Evolutionary conservation across 2,888 invertebrate genomes (phyloP).

Genomic region (Plutella xylostella): DNA sequence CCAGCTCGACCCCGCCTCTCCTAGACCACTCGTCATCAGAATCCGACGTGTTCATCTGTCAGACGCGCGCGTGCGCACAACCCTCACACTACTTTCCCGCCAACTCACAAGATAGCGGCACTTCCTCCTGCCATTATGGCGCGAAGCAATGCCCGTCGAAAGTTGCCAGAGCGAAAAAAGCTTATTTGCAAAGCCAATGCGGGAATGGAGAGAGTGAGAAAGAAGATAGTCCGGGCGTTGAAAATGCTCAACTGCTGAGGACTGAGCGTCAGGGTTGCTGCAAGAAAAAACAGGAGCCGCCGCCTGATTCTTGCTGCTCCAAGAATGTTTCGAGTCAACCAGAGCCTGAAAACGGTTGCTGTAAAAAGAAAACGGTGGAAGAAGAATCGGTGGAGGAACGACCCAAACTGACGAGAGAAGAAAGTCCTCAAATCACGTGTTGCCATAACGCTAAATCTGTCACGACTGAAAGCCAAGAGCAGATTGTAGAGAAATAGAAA

Average conservation of each 20-base stretch:
- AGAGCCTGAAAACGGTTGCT: slow-evolving; percentile 18
- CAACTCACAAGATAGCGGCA: slow-evolving; percentile 28
- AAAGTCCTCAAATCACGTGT: slow-evolving; percentile 50
- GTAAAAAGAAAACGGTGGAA: slow-evolving; percentile 25
- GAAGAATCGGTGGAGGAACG: slow-evolving; percentile 18
- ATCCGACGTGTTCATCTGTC: slow-evolving; percentile 51
- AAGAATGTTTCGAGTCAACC: slow-evolving; percentile 21
- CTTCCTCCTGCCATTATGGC: slow-evolving; percentile 44
- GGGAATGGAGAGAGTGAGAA: slow-evolving; percentile 38
- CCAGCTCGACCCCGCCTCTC: slow-evolving; percentile 52
- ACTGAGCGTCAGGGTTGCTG: slow-evolving; percentile 42
- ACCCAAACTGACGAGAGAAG: slow-evolving; percentile 29
- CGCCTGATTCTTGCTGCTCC: slow-evolving; percentile 26
- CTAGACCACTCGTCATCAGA: slow-evolving; percentile 41
- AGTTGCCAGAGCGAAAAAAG: slow-evolving; percentile 38
- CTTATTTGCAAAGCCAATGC: slow-evolving; percentile 24
- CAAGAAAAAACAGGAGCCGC: slow-evolving; percentile 39
- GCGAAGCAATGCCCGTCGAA: slow-evolving; percentile 50
- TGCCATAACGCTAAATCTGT: slow-evolving; percentile 36
- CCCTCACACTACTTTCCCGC: slow-evolving; percentile 58
- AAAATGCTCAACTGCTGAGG: slow-evolving; percentile 42
- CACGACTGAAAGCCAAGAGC: slow-evolving; percentile 49
- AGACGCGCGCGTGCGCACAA: slow-evolving; percentile 53
- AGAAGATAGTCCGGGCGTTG: slow-evolving; percentile 46
- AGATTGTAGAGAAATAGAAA: too few relatives aligned